phyloP scores from a whole-genome alignment of 2,797 vertebrate genomes.

The Neosilurus hyrtlii region DNA sequence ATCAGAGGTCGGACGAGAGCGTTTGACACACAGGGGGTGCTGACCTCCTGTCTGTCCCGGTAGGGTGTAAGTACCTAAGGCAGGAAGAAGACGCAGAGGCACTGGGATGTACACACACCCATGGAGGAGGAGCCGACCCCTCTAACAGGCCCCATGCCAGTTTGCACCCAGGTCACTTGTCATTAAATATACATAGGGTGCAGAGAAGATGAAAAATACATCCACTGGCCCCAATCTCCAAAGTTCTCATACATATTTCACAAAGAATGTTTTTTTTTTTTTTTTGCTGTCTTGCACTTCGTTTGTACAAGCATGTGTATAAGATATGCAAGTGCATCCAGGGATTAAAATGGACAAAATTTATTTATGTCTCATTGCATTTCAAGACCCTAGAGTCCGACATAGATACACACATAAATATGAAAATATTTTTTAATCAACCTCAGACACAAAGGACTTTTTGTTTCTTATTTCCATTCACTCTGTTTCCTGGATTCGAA shows the following conservation, averaged over 20 bases:
- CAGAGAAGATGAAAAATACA: slow-evolving; percentile 62
- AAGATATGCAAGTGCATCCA: not conserved
- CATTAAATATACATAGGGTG: slow-evolving; percentile 61
- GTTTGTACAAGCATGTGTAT: not conserved
- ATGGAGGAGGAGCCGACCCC: slow-evolving; percentile 49
- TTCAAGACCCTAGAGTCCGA: not conserved
- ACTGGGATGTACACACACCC: slow-evolving; percentile 38
- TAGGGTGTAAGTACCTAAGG: slow-evolving; percentile 52
- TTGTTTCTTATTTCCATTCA: slow-evolving; percentile 24
- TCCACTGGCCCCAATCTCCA: slow-evolving; percentile 61
- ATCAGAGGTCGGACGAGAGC: slow-evolving; percentile 47
- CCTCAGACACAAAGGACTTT: slow-evolving; percentile 35
- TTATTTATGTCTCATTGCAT: not conserved
- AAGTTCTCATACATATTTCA: slow-evolving; percentile 70
- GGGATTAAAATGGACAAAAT: not conserved
- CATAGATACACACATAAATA: slow-evolving; percentile 21
- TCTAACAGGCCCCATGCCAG: slow-evolving; percentile 45
- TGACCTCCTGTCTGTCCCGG: slow-evolving; percentile 56
- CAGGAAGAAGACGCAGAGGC: slow-evolving; percentile 56
- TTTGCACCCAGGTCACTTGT: slow-evolving; percentile 39
- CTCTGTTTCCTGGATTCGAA: slow-evolving; percentile 31
- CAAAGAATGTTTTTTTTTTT: slow-evolving; percentile 48
- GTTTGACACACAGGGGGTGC: slow-evolving; percentile 46
- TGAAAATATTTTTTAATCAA: slow-evolving; percentile 31
- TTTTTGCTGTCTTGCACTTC: not conserved